Evolutionary conservation across 2,113 vertebrate species (phyloP).

Genomic region (Tenebrosternarchus preto): DNA sequence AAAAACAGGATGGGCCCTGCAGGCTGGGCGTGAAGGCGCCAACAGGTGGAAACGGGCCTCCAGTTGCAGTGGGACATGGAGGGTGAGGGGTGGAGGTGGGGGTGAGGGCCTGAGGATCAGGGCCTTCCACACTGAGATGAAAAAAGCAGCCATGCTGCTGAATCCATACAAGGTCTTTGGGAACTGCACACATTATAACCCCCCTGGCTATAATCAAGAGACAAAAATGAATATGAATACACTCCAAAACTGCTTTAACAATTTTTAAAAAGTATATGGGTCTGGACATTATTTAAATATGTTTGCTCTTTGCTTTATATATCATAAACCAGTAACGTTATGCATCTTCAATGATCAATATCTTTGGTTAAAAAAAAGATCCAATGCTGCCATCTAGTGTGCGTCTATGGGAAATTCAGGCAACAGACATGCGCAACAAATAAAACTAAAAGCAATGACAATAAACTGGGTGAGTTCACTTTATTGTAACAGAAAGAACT

Average conservation of each 20-base stretch:
- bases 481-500: conserved; percentile 49
- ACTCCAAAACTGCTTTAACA: no score
- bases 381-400: conserved; percentile 46
- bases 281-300: no score
- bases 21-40: conserved; percentile 14
- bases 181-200: neutral
- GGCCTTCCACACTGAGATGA: no score
- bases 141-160: no score
- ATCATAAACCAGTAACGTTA: no score
- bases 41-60: conserved; percentile 40
- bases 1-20: conserved; percentile 42
- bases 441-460: neutral
- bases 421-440: neutral
- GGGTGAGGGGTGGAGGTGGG: no score
- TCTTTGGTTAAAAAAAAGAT: neutral
- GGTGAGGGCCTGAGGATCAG: no score
- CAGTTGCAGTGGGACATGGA: conserved; percentile 16
- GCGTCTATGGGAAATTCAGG: neutral
- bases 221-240: no score
- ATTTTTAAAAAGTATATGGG: no score
- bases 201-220: no score
- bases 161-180: no score
- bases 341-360: neutral
- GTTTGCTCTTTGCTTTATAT: no score
- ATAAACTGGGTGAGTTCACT: conserved; percentile 42